Conservation (phyloP, 2,113 vertebrate genomes). For the Amphilophus citrinellus region DNA sequence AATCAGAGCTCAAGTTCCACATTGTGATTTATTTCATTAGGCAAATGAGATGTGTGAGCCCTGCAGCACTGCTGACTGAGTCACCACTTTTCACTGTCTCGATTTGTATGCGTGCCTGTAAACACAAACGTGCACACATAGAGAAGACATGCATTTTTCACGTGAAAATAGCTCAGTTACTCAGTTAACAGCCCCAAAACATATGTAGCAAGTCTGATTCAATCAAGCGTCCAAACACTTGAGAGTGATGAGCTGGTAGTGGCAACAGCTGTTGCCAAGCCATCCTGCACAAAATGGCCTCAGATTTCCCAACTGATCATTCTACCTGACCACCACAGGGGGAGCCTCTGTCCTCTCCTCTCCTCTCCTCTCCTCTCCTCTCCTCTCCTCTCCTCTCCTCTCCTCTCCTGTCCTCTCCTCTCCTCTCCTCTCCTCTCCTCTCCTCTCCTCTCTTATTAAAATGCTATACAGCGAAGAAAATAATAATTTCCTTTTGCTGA, state of each 20-base stretch:
- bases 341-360: slow-evolving; percentile 39
- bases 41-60: slow-evolving; percentile 80
- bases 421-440: neutral
- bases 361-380: neutral
- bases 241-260: slow-evolving; percentile 66
- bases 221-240: slow-evolving; percentile 69
- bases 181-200: slow-evolving; percentile 59
- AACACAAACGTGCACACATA: slow-evolving; percentile 13
- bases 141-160: slow-evolving; percentile 44
- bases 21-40: slow-evolving; percentile 84
- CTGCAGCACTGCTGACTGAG: slow-evolving; percentile 67
- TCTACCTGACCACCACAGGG: slow-evolving; percentile 66
- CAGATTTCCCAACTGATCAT: slow-evolving; percentile 60
- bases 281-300: slow-evolving; percentile 71
- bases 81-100: slow-evolving; percentile 61
- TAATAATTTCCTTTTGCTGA: neutral
- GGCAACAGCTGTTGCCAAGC: slow-evolving; percentile 74
- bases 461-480: neutral
- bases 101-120: slow-evolving; percentile 12
- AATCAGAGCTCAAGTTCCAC: slow-evolving; percentile 75
- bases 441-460: neutral
- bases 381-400: neutral
- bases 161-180: slow-evolving; percentile 28
- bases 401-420: neutral
- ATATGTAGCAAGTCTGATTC: slow-evolving; percentile 72